Base-by-base conservation (phyloP, 1,140 invertebrate genomes). In the Lutraria rhynchaena region DNA sequence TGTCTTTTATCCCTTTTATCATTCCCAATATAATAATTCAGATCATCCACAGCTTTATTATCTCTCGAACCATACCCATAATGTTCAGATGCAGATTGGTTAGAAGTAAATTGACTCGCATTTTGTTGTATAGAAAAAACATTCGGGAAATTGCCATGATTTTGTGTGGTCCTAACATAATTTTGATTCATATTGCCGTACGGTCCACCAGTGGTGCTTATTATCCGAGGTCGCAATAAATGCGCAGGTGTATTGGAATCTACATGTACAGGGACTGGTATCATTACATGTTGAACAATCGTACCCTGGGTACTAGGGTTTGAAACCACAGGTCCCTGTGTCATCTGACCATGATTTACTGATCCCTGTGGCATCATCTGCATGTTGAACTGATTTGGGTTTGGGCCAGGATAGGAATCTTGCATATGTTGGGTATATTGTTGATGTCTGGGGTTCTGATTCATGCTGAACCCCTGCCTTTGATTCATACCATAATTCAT, bases 201-300 rank as follows among this genome's bases (percentile, higher is more conserved):
- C 37, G 37, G 37, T 15, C 15, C 5, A 41, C 31, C 58, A 29
- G 63, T 3, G 3, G 63, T 15, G n/a, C 37, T 67, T 3, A 67
- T 67, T 27, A 67, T 49, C 22, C 31, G 63, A 15, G 63, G 63
- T 49, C 24, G 22, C 1, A 67, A 19, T 15, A 67, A 49, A 67
- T 67, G 37, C 2, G 55, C 33, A 29, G 44, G 19, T 5, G 44
- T 75, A 9, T 60, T 35, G 9, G 55, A 27, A 15, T 58, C 57
- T 27, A 61, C 58, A 3, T 57, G 73, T n/a, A 75, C 73, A n/a
- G 69, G 69, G 19, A 71, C 69, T 37, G 69, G 69, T n/a, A 71
- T 71, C 69, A 71, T 71, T 0, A 71, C 69, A 71, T 71, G 69
- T 44, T 71, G 69, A 3, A 71, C 31, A 22, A 71, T 71, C 31